Evolutionary conservation across 2,888 invertebrate species (phyloP), one percentile per base, ranked within the genome.

Genomic region (Rhyacophila evoluta): DNA sequence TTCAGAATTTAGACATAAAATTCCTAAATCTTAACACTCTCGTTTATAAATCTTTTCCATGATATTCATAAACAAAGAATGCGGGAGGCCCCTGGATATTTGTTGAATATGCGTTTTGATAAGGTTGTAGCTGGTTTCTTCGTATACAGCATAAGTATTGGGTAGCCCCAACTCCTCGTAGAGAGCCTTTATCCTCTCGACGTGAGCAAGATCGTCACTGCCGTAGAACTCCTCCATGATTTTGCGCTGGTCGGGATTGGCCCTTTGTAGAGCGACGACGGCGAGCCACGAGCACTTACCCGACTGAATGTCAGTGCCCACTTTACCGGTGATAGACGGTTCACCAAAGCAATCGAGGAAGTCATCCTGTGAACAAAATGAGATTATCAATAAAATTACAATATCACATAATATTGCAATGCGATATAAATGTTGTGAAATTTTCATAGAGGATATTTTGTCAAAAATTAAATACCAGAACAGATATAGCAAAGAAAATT

Each of bases 251-350:
- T 91, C 88, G 0, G 92, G 90, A 69, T 91, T 92, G 0, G 94
- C 95, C 75, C 94, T 91, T 86, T 97, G 95, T 81, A 98, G 88
- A 8, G 98, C 98, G 0, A 95, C 94, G 0, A 98, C 96, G 0
- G 96, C 93, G 36, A 98, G 88, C 99, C 99, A 99, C 0, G 97
- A 94, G 87, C 98, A 99, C 88, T 98, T 99, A 36, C 98, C 98
- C 83, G 98, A 97, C 87, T 95, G 92, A 83, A 99, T 98, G 85
- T 99, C 98, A 0, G 94, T 95, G 36, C 97, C 96, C 39, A 92
- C 89, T 89, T 98, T 99, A 5, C 98, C 99, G 0, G 94, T 97
- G 1, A 95, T 91, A 6, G 92, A 89, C 12, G 95, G 92, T 86
- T 97, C 94, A 0, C 98, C 98, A 86, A 95, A 99, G 85, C 96